Evolutionary conservation across 2,888 invertebrate species (phyloP), one percentile per base, ranked within the genome.

Genomic region (Oscheius sp.): DNA sequence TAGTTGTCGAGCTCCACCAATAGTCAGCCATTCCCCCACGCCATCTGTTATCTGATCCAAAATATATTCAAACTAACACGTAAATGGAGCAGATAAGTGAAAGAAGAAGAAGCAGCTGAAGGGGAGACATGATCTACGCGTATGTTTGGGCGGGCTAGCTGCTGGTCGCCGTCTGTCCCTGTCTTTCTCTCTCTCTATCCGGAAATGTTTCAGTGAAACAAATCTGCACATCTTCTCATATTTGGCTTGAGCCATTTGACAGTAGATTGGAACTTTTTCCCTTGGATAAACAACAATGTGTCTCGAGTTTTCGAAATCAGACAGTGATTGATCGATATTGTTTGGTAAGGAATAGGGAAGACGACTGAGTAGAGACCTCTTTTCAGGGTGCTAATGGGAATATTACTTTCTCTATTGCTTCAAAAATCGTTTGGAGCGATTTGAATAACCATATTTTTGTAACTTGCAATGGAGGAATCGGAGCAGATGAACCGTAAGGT

Each of bases 151-250:
- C 41, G 41, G 41, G 36, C 36, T 36, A 41, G n/a, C n/a, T n/a
- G 41, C n/a, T n/a, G 41, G 20, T 41, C 41, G 20, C 41, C 20
- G 20, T 41, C 41, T 41, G n/a, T n/a, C n/a, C n/a, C n/a, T n/a
- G n/a, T n/a, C n/a, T n/a, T n/a, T n/a, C n/a, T n/a, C n/a, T n/a
- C 41, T 9, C 6, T 3, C 6, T 41, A 17, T 41, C 41, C 41
- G 41, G 41, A 17, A n/a, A n/a, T 20, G 2, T 59, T 59, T 59
- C 59, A 59, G 59, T 59, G 8, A 26, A 20, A 6, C 28, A 41
- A 30, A 59, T 44, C 4, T 59, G 59, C 28, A 59, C 59, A 8
- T 2, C 41, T 28, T 59, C 59, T 9, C 59, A 59, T 30, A 59
- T 59, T 26, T 59, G 59, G 59, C 30, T 59, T 9, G 28, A 44